These are phyloP conservation scores for Ptychobarbus kaznakovi DNA, from an alignment of 2,797 vertebrate genomes.

Conservation along the genomic window DNA sequence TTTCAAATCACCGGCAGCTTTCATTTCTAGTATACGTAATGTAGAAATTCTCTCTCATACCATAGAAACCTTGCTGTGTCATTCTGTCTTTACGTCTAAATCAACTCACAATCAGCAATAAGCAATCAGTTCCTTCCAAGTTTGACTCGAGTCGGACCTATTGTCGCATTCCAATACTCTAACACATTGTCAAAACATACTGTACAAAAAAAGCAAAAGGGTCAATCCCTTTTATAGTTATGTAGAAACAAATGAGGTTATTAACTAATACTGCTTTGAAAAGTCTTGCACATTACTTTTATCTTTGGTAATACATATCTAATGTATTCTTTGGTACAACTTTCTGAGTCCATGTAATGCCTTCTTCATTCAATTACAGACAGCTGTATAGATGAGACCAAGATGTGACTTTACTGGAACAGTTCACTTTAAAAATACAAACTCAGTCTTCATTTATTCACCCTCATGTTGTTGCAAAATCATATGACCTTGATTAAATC, in stretches of 20 bases:
- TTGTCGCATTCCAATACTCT: constrained; percentile 47
- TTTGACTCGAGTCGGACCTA: constrained; percentile 59
- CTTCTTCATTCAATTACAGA: constrained; percentile 45
- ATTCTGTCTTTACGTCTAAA: constrained; percentile 10
- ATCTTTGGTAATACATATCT: constrained; percentile 58
- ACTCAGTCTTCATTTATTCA: background rate
- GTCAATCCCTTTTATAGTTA: constrained; percentile 43
- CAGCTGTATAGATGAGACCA: constrained; percentile 34
- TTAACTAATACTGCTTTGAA: constrained; percentile 61
- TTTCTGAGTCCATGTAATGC: constrained; percentile 32
- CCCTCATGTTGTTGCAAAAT: constrained; percentile 11
- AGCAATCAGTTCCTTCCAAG: constrained; percentile 41
- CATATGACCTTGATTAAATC: constrained; percentile 6
- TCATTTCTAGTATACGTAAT: constrained; percentile 14
- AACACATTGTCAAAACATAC: constrained; percentile 44
- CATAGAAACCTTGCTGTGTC: constrained; percentile 27
- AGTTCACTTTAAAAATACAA: background rate
- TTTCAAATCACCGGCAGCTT: constrained; percentile 27
- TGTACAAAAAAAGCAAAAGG: constrained; percentile 52
- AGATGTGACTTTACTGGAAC: background rate
- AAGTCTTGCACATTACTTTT: constrained; percentile 39
- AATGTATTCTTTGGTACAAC: constrained; percentile 67
- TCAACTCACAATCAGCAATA: constrained; percentile 9
- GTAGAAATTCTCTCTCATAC: background rate
- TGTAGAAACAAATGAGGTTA: constrained; percentile 39